Percentiles rank a stretch among this genome's conserved stretches.
Conservation (phyloP, 2,888 invertebrate genomes). For the Malacosoma neustria region DNA sequence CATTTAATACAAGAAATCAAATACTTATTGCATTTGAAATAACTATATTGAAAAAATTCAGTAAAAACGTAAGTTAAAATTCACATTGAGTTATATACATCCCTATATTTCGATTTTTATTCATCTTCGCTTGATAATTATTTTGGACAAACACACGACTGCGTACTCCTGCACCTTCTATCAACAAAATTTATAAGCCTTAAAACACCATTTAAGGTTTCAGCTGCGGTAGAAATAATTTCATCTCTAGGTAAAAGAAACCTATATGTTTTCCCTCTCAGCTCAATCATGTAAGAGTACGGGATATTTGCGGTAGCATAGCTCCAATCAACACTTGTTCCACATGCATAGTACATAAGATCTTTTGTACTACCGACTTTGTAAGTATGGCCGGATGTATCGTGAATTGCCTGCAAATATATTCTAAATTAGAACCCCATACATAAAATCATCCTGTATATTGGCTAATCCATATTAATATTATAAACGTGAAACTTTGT, state of each 20-base stretch:
- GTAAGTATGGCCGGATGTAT: slow-evolving; percentile 45
- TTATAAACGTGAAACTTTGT: no score
- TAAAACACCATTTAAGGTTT: slow-evolving; percentile 38
- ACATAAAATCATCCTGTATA: no score
- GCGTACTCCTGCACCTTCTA: slow-evolving; percentile 18
- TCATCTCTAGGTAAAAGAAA: slow-evolving; percentile 56
- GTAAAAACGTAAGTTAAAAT: no score
- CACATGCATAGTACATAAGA: slow-evolving; percentile 59
- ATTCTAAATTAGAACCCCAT: neutral
- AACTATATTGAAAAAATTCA: no score
- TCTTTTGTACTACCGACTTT: slow-evolving; percentile 65
- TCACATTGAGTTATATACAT: no score
- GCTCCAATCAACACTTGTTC: slow-evolving; percentile 59
- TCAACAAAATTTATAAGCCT: slow-evolving; percentile 50
- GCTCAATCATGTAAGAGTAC: slow-evolving; percentile 59
- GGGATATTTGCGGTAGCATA: slow-evolving; percentile 49
- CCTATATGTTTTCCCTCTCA: slow-evolving; percentile 45
- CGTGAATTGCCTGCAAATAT: slow-evolving; percentile 39
- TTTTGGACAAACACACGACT: slow-evolving; percentile 24
- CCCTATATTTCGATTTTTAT: neutral
- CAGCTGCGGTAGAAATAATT: slow-evolving; percentile 38
- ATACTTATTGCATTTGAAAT: no score
- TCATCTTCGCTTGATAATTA: slow-evolving; percentile 5
- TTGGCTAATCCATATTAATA: no score
- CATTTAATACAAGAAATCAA: no score